A percentile compares a stretch with the other conserved stretches of the same genome.
Conservation (phyloP, 2,888 invertebrate genomes). For the Creontiades dilutus region DNA sequence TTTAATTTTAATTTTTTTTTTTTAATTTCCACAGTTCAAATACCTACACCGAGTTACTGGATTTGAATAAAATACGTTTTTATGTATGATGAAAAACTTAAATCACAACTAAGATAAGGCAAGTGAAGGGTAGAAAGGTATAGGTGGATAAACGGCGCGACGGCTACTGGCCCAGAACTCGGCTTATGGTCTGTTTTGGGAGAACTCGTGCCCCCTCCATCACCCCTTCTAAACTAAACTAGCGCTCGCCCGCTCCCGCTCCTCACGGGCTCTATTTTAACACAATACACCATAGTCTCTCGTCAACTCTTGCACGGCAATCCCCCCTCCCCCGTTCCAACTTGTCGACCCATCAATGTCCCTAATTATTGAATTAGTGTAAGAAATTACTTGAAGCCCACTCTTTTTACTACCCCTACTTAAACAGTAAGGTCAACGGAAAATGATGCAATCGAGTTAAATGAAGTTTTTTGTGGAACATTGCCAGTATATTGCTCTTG, state of each 20-base stretch:
- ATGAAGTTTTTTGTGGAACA: no score
- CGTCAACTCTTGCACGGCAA: conserved; percentile 12
- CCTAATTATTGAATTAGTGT: no score
- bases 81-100: background rate
- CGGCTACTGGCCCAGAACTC: conserved; percentile 71
- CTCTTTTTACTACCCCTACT: no score
- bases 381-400: no score
- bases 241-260: conserved; percentile 71
- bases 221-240: conserved; percentile 55
- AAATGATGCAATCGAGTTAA: no score
- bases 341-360: no score
- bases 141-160: conserved; percentile 54
- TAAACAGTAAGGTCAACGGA: no score
- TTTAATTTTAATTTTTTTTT: no score
- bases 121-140: background rate
- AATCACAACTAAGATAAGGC: background rate
- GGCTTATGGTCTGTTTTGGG: conserved; percentile 69
- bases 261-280: conserved; percentile 64
- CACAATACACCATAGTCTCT: conserved; percentile 65
- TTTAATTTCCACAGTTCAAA: no score
- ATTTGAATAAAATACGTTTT: background rate
- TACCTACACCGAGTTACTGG: background rate
- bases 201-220: conserved; percentile 71
- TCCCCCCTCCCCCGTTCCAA: no score
- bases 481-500: no score